Percentiles rank a stretch among this genome's conserved stretches.
phyloP scores from a whole-genome alignment of 2,797 vertebrate species.

The Notamacropus eugenii region DNA sequence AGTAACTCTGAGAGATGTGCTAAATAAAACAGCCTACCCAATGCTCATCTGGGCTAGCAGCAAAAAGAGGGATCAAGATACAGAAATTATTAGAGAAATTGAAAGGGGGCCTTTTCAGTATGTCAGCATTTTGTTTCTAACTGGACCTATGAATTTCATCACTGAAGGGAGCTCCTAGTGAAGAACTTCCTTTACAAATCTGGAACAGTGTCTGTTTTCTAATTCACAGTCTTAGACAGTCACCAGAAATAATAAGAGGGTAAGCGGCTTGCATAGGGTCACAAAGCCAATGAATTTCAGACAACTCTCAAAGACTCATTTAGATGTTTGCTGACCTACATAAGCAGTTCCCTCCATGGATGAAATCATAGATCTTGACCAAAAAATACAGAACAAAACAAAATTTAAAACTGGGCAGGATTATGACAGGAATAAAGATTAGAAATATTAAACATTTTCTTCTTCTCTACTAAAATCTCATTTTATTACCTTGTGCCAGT shows the following conservation, averaged over 20 bases:
- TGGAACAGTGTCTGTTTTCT: neutral
- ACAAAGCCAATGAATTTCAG: neutral
- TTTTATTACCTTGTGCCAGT: neutral
- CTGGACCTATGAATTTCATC: neutral
- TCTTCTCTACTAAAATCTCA: neutral
- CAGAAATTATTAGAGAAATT: conserved; percentile 39
- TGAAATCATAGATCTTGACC: neutral
- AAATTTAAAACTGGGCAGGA: neutral
- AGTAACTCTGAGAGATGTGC: conserved; percentile 69
- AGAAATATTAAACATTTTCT: neutral
- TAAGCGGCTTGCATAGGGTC: neutral
- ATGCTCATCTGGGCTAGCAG: conserved; percentile 70
- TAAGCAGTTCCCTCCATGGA: neutral
- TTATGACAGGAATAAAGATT: neutral
- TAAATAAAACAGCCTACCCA: conserved; percentile 71
- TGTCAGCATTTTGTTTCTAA: neutral
- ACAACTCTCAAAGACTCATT: neutral
- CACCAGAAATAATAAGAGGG: neutral
- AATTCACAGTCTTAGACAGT: neutral
- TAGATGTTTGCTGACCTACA: neutral
- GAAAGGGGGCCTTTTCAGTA: conserved; percentile 55
- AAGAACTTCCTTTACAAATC: neutral
- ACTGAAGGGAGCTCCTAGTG: neutral
- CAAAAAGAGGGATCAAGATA: conserved; percentile 50
- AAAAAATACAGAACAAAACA: neutral